Base-by-base conservation (phyloP, 2,888 invertebrate genomes). In the Thera obeliscata region DNA sequence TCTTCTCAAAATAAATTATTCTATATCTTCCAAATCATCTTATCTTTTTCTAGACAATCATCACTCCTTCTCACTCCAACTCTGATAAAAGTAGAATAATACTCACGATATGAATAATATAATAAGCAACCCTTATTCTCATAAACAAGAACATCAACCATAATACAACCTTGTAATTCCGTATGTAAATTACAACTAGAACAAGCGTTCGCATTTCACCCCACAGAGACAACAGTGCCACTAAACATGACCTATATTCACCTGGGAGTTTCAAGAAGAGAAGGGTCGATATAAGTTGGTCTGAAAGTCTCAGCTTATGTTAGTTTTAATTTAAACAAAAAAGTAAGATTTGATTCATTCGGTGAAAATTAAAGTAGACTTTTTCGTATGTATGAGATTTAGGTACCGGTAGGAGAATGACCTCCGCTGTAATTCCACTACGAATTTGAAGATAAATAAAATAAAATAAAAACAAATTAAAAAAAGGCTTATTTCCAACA, bases 101-200 rank as follows among this genome's bases (percentile, higher is more conserved):
- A 74, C 70, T 61, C 70, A 67, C 8, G 46, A 58, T 65, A 62
- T 69, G 65, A 65, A 69, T 69, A 67, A 52, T 67, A 68, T 70
- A 67, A 72, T 68, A 68, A 74, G 67, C 72, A 69, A 69, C 75
- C 68, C 76, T 74, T 74, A 75, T 74, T 75, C 76, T 74, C 81
- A 83, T 88, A 88, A 90, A 87, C 88, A 86, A 81, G 84, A 81
- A 83, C 82, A 86, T 86, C 80, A 87, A 86, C 83, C 86, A 84
- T 85, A 85, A 90, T 85, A 90, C 84, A 84, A 83, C 84, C 85
- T 84, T 87, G 90, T 92, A 89, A 93, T 92, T 93, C 88, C 85
- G 86, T 89, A 93, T 93, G 92, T 91, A 93, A 93, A 93, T 93
- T 93, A 88, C 86, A 87, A 87, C 87, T 91, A 85, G 82, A 86